These are phyloP conservation scores for Sphenopsis melanotis DNA, from an alignment of 2,797 vertebrate species.

Conservation along the genomic window DNA sequence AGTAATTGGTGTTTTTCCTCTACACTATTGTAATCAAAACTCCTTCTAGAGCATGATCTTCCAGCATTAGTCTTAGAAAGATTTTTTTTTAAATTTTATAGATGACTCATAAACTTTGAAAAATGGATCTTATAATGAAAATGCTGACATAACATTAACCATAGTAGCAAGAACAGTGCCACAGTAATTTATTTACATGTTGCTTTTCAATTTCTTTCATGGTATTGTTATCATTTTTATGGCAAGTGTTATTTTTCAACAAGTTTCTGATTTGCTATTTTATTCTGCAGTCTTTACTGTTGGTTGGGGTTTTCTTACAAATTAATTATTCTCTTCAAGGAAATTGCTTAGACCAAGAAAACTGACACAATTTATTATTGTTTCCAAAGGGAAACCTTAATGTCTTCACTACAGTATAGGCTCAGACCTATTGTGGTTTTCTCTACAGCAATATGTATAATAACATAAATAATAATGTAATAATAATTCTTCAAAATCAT, in stretches of 20 bases:
- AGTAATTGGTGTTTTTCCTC: neutral
- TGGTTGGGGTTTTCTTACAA: constrained; percentile 47
- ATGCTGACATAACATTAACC: constrained; percentile 57
- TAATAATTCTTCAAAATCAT: constrained; percentile 14
- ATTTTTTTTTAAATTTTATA: neutral
- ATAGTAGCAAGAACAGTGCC: neutral
- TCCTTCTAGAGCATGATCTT: neutral
- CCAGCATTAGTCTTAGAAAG: neutral
- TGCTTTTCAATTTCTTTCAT: constrained; percentile 64
- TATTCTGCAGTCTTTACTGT: constrained; percentile 39
- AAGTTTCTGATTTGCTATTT: constrained; percentile 52
- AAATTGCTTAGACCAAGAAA: constrained; percentile 57
- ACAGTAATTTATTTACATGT: constrained; percentile 47
- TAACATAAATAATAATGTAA: constrained; percentile 13
- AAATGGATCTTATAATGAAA: constrained; percentile 47
- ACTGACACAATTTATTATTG: constrained; percentile 43
- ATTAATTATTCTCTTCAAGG: constrained; percentile 57
- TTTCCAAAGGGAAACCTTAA: constrained; percentile 34
- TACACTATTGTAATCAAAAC: neutral
- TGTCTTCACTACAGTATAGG: neutral
- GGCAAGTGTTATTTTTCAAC: constrained; percentile 58
- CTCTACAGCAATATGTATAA: neutral
- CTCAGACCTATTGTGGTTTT: neutral
- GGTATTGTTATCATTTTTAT: constrained; percentile 64
- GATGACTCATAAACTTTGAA: constrained; percentile 31